These are phyloP conservation scores for Coleophora deauratella DNA, from an alignment of 2,888 invertebrate genomes.

Conservation along the genomic window DNA sequence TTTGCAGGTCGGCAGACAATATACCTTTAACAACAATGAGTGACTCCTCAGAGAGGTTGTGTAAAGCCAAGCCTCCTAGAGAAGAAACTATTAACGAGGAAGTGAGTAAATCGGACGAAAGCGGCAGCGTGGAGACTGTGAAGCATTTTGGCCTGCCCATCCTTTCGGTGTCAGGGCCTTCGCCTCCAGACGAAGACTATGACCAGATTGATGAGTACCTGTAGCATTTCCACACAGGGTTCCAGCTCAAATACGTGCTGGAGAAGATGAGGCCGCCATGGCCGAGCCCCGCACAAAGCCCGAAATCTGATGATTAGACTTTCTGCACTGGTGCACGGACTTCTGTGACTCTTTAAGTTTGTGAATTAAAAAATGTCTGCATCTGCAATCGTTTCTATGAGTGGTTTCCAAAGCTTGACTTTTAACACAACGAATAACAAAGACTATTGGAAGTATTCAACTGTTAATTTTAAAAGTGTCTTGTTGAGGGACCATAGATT, in stretches of 20 bases:
- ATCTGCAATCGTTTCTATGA: conserved; percentile 8
- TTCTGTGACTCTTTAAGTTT: conserved; percentile 24
- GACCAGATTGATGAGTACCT: conserved; percentile 77
- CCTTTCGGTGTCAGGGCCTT: conserved; percentile 85
- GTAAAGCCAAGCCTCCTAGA: conserved; percentile 50
- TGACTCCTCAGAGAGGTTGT: conserved; percentile 68
- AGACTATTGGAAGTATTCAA: conserved; percentile 34
- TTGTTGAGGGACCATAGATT: conserved; percentile 60
- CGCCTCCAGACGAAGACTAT: conserved; percentile 82
- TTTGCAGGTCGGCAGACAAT: conserved; percentile 63
- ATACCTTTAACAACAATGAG: conserved; percentile 63
- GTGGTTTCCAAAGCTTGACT: conserved; percentile 13
- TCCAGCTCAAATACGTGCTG: conserved; percentile 68
- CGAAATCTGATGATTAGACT: conserved; percentile 36
- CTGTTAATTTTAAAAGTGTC: conserved; percentile 39
- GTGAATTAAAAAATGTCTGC: conserved; percentile 28
- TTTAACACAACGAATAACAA: conserved; percentile 37
- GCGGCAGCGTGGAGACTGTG: conserved; percentile 67
- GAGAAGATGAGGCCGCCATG: conserved; percentile 63
- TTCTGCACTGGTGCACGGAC: conserved; percentile 30
- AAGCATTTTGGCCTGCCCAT: conserved; percentile 82
- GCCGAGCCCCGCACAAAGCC: conserved; percentile 61
- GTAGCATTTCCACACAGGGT: conserved; percentile 72
- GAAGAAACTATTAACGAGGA: conserved; percentile 67
- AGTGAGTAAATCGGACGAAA: conserved; percentile 59